Conservation (phyloP, 2,113 vertebrate species). For the Nothoprocta pentlandii region DNA sequence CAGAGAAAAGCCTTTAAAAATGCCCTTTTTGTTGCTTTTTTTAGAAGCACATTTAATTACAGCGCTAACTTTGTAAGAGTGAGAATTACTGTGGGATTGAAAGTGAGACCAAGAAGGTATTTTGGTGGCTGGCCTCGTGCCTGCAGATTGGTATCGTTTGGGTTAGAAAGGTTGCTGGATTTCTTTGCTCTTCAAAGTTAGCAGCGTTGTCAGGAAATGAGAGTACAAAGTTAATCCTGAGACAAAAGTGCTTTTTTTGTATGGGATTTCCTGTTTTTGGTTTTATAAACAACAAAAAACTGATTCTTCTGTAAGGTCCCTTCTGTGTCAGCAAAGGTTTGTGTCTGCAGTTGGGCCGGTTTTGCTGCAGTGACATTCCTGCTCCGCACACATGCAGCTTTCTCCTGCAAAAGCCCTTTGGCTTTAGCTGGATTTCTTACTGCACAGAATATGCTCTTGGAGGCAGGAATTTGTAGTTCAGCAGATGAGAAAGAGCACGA, state of each 20-base stretch:
- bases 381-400: neutral
- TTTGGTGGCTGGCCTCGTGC: neutral
- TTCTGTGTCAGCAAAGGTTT: neutral
- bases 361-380: neutral
- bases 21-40: neutral
- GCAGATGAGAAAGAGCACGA: neutral
- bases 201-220: constrained; percentile 18
- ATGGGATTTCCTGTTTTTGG: constrained; percentile 44
- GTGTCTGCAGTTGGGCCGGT: neutral
- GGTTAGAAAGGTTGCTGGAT: neutral
- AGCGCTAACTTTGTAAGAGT: too few relatives aligned
- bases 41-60: neutral
- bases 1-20: neutral
- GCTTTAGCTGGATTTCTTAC: neutral
- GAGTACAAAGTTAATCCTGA: constrained; percentile 16
- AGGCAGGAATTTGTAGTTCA: neutral
- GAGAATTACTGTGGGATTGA: neutral
- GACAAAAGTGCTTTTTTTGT: constrained; percentile 22
- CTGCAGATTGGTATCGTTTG: neutral
- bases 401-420: neutral
- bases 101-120: neutral
- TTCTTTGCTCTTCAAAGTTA: constrained; percentile 20
- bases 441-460: neutral
- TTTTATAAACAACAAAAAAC: neutral
- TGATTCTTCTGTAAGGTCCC: neutral